phyloP scores from a whole-genome alignment of 2,888 invertebrate genomes.

The Drosophila vallismaia region DNA sequence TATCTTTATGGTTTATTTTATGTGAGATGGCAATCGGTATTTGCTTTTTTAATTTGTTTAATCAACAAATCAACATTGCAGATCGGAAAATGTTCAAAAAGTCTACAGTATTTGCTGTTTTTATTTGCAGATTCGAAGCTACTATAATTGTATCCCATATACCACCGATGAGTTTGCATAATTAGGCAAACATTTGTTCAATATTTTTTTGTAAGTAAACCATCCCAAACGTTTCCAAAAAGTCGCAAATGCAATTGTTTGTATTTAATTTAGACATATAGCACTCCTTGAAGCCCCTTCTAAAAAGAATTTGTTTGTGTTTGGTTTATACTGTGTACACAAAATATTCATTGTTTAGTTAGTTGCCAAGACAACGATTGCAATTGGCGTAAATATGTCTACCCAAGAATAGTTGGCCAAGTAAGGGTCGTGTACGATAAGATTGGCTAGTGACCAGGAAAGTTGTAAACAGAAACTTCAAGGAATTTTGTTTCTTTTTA shows the following conservation, averaged over 20 bases:
- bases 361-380: conserved; percentile 28
- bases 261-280: conserved; percentile 1
- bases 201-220: conserved; percentile 22
- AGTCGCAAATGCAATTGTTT: conserved; percentile 29
- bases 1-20: not conserved
- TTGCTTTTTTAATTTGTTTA: conserved; percentile 25
- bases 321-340: conserved; percentile 14
- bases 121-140: conserved; percentile 13
- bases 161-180: conserved; percentile 20
- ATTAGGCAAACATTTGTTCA: conserved; percentile 29
- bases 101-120: conserved; percentile 20
- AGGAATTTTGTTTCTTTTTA: too few relatives aligned
- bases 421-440: conserved; percentile 27
- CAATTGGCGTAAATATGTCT: not conserved
- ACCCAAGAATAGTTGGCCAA: conserved; percentile 6
- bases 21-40: conserved; percentile 18
- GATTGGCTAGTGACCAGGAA: conserved; percentile 22
- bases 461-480: conserved; percentile 23
- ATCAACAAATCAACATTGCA: conserved; percentile 12
- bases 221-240: conserved; percentile 6
- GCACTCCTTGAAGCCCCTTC: conserved; percentile 9
- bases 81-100: conserved; percentile 5
- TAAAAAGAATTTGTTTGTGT: conserved; percentile 6
- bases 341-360: conserved; percentile 9
- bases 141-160: not conserved